A percentile compares a stretch with the other conserved stretches of the same genome.
Conservation (phyloP, 2,797 vertebrate genomes). For the Sparus aurata region DNA sequence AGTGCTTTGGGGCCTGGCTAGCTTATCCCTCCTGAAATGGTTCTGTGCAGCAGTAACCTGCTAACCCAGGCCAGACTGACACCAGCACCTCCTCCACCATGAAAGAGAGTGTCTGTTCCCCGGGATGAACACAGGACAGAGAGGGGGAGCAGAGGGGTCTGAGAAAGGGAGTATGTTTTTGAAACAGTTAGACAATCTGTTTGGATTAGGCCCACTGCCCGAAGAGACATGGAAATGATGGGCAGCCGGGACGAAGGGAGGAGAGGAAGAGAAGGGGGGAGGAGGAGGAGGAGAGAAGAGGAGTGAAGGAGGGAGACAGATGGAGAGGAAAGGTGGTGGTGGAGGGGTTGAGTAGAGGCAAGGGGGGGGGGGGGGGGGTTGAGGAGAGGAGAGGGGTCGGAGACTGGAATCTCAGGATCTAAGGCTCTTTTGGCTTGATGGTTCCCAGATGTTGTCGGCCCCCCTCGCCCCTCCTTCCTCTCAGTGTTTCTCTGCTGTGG, state of each 20-base stretch:
- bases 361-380: conserved; percentile 28
- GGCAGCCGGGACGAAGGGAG: conserved; percentile 78
- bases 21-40: conserved; percentile 70
- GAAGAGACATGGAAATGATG: conserved; percentile 83
- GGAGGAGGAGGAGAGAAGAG: conserved; percentile 34
- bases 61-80: conserved; percentile 77
- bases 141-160: conserved; percentile 53
- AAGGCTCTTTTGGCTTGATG: conserved; percentile 83
- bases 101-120: conserved; percentile 83
- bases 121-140: conserved; percentile 70
- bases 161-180: conserved; percentile 85
- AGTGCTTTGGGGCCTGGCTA: conserved; percentile 73
- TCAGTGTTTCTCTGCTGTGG: conserved; percentile 71
- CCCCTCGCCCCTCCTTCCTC: conserved; percentile 65
- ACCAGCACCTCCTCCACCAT: conserved; percentile 76
- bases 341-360: conserved; percentile 66
- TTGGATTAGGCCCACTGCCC: conserved; percentile 81
- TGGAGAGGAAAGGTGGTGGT: conserved; percentile 79
- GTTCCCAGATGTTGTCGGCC: conserved; percentile 86
- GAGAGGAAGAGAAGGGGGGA: conserved; percentile 58
- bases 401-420: conserved; percentile 81
- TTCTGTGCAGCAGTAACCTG: conserved; percentile 74
- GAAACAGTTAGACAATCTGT: conserved; percentile 85
- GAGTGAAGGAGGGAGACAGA: conserved; percentile 72
- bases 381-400: conserved; percentile 75